Conservation (phyloP, 2,888 invertebrate species). For the Lasioglossum calceatum region DNA sequence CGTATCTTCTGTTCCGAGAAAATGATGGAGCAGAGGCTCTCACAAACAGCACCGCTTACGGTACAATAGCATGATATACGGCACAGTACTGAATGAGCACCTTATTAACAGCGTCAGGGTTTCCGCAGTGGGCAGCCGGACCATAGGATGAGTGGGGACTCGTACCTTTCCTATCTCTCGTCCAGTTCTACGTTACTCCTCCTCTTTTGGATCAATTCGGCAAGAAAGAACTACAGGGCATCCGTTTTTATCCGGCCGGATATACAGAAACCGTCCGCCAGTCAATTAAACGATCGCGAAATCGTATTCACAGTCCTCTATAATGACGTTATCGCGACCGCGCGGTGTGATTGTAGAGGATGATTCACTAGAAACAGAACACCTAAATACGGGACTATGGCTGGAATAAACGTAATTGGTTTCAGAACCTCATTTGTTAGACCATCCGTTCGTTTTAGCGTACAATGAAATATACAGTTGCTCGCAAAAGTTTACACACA, state of each 20-base stretch:
- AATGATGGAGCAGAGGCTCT: slow-evolving; percentile 18
- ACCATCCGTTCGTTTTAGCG: background rate
- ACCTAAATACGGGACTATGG: background rate
- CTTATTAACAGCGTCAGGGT: slow-evolving; percentile 8
- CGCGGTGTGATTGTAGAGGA: background rate
- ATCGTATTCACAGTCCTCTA: background rate
- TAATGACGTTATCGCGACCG: background rate
- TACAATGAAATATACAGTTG: background rate
- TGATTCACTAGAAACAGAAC: background rate
- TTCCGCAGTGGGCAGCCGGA: background rate
- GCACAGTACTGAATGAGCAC: slow-evolving; percentile 1
- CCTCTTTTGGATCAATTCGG: slow-evolving; percentile 15
- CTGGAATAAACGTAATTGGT: background rate
- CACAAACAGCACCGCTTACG: background rate
- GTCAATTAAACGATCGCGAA: background rate
- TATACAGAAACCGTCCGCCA: background rate
- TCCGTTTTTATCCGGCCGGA: background rate
- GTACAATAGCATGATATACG: slow-evolving; percentile 13
- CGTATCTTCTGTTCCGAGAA: background rate
- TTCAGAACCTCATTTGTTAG: background rate
- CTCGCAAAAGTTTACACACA: background rate
- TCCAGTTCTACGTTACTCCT: background rate
- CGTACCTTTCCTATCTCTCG: background rate
- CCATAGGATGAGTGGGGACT: background rate
- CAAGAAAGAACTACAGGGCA: background rate